Percentiles rank a stretch among this genome's conserved stretches.
phyloP scores from a whole-genome alignment of 1,140 invertebrate genomes.

The Drosophila guanche region DNA sequence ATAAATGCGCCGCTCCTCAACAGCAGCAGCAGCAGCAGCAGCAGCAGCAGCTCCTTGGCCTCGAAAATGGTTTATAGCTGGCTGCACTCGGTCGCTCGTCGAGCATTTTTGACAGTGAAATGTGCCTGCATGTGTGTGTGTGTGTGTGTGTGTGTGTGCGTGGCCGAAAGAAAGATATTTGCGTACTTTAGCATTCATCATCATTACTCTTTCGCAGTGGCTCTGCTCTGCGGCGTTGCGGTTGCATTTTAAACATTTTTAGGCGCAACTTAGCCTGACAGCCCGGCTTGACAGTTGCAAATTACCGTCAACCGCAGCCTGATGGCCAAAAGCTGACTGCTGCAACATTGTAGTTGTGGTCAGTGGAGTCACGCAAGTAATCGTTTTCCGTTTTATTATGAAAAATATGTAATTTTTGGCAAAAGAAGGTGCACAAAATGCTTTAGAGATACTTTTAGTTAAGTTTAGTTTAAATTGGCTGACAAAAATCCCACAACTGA shows the following conservation, averaged over 20 bases:
- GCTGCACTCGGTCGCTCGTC: conserved; percentile 14
- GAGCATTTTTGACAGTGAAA: conserved; percentile 74
- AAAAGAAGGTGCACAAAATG: no score
- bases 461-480: no score
- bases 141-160: conserved; percentile 31
- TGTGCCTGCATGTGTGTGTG: conserved; percentile 56
- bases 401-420: no score
- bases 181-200: conserved; percentile 80
- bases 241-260: conserved; percentile 60
- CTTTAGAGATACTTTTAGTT: no score
- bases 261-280: conserved; percentile 66
- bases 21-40: conserved; percentile 32
- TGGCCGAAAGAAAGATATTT: conserved; percentile 74
- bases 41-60: conserved; percentile 39
- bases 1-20: conserved; percentile 34
- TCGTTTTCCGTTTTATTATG: no score
- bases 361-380: no score
- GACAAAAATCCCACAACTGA: no score
- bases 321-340: conserved; percentile 26
- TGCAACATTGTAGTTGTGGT: conserved; percentile 1
- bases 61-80: conserved; percentile 60
- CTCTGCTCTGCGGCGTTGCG: conserved; percentile 22
- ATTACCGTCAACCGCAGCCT: conserved; percentile 38
- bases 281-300: conserved; percentile 70
- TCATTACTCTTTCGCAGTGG: conserved; percentile 68